A percentile compares a stretch with the other conserved stretches of the same genome.
These are phyloP conservation scores for Coleophora deauratella DNA, from an alignment of 2,888 invertebrate species.

Conservation along the genomic window DNA sequence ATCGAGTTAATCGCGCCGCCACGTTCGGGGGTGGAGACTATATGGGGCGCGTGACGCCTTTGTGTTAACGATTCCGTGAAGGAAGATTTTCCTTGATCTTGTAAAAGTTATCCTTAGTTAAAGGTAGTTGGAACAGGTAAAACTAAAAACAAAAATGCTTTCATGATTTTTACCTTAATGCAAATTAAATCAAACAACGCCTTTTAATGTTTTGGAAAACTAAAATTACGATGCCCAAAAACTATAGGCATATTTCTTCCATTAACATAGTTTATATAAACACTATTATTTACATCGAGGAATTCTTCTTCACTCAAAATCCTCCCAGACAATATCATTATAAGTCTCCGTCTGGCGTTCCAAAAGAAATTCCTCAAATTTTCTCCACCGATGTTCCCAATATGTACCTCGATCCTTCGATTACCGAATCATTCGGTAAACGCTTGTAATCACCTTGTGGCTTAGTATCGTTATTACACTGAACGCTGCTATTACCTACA, in stretches of 20 bases:
- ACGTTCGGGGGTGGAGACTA: slow-evolving; percentile 21
- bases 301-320: slow-evolving; percentile 20
- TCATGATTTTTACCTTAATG: too few relatives aligned
- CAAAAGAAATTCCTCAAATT: slow-evolving; percentile 36
- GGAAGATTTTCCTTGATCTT: slow-evolving; percentile 5
- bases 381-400: slow-evolving; percentile 38
- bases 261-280: slow-evolving; percentile 39
- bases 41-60: slow-evolving; percentile 4
- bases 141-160: too few relatives aligned
- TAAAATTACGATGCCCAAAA: too few relatives aligned
- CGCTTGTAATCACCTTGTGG: slow-evolving; percentile 62
- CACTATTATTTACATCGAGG: slow-evolving; percentile 39
- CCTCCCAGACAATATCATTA: slow-evolving; percentile 24
- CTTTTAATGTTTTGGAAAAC: too few relatives aligned
- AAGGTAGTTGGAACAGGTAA: slow-evolving; percentile 1
- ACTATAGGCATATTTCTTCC: not conserved
- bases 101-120: slow-evolving; percentile 5
- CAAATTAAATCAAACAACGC: too few relatives aligned
- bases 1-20: slow-evolving; percentile 31
- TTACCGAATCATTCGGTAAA: slow-evolving; percentile 67
- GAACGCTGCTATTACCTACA: slow-evolving; percentile 45
- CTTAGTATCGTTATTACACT: slow-evolving; percentile 55
- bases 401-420: slow-evolving; percentile 37
- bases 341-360: slow-evolving; percentile 26
- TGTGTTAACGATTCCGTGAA: slow-evolving; percentile 9